Evolutionary conservation across 2,113 vertebrate genomes (phyloP).

Genomic region (Dendropsophus ebraccatus): DNA sequence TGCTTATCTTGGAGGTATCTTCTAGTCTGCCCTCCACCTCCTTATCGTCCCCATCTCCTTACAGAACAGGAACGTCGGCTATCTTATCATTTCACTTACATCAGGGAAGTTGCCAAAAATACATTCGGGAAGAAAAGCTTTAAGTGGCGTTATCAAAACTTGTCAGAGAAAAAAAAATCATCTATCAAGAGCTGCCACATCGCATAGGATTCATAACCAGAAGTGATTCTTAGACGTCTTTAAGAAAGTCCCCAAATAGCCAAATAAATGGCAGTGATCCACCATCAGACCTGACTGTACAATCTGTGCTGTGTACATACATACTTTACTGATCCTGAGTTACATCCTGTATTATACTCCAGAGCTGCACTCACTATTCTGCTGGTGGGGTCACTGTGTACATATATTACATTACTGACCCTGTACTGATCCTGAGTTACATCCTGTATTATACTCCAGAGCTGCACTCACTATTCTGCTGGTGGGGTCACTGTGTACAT

Average conservation of each 20-base stretch:
- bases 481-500: conserved; percentile 7
- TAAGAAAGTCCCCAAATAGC: background rate
- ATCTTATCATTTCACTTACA: conserved; percentile 19
- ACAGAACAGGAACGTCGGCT: background rate
- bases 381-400: background rate
- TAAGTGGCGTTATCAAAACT: background rate
- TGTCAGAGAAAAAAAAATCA: too few species aligned
- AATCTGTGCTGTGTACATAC: background rate
- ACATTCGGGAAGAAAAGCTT: background rate
- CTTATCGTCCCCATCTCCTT: background rate
- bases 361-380: too few species aligned
- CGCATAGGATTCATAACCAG: background rate
- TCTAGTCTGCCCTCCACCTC: background rate
- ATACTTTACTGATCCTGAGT: background rate
- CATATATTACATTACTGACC: background rate
- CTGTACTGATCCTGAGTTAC: background rate
- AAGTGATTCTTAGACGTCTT: background rate
- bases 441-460: conserved; percentile 19
- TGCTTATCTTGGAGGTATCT: background rate
- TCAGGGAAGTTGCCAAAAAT: background rate
- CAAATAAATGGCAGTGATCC: background rate
- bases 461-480: conserved; percentile 7
- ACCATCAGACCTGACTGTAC: background rate
- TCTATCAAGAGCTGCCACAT: background rate
- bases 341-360: background rate